These are phyloP conservation scores for Microctonus aethiopoides DNA, from an alignment of 2,888 invertebrate species.

Conservation along the genomic window DNA sequence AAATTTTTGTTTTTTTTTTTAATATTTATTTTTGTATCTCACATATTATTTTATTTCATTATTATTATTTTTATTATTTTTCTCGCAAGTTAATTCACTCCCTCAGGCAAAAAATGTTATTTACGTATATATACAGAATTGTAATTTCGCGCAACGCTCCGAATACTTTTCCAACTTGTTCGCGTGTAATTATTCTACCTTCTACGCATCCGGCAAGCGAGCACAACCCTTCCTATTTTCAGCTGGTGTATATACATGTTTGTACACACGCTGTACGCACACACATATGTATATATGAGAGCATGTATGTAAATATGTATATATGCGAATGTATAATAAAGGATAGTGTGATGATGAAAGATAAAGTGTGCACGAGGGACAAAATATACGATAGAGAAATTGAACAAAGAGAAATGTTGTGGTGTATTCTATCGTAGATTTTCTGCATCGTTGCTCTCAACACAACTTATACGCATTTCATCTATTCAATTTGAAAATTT, in stretches of 20 bases:
- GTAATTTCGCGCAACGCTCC: constrained; percentile 27
- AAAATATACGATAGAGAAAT: neutral
- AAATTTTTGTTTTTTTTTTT: neutral
- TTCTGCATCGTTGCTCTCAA: neutral
- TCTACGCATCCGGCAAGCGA: constrained; percentile 22
- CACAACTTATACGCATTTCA: neutral
- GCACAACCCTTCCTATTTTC: constrained; percentile 4
- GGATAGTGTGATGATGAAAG: neutral
- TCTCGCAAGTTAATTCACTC: constrained; percentile 35
- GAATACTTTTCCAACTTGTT: constrained; percentile 33
- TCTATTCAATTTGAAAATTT: neutral
- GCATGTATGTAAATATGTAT: neutral
- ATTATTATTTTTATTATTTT: neutral
- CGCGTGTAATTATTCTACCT: constrained; percentile 35
- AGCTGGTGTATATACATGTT: neutral
- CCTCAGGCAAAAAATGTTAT: constrained; percentile 15
- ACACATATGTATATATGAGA: no score
- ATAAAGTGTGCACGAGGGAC: neutral
- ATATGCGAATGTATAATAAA: neutral
- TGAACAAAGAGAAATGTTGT: constrained; percentile 3
- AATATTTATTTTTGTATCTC: neutral
- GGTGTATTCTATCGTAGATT: neutral
- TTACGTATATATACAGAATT: constrained; percentile 21
- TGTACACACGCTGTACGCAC: neutral
- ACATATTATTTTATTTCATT: neutral